phyloP scores from a whole-genome alignment of 2,113 vertebrate genomes.

The Riparia riparia region DNA sequence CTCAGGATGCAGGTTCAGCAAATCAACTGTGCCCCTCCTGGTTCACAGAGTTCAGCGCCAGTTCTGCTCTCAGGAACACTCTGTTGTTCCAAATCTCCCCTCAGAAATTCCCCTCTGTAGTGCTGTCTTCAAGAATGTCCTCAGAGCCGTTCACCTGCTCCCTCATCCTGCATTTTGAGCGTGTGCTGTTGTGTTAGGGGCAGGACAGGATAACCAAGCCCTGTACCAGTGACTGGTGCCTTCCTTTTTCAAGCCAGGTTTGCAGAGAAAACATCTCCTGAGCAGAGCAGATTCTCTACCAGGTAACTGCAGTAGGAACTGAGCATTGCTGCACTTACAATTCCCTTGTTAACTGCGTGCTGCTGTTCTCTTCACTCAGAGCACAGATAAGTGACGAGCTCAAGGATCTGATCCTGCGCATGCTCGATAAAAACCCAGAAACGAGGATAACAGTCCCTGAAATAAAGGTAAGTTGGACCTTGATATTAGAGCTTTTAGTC shows the following conservation, averaged over 20 bases:
- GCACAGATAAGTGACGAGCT: constrained; percentile 84
- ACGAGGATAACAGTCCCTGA: constrained; percentile 90
- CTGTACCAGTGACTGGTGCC: neutral
- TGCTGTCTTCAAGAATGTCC: neutral
- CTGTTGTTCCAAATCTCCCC: neutral
- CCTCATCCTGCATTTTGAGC: neutral
- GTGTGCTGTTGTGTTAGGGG: neutral
- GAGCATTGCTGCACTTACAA: neutral
- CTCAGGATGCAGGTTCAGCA: neutral
- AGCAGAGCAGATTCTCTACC: neutral
- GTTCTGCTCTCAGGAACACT: neutral
- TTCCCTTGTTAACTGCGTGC: neutral
- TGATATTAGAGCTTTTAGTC: neutral
- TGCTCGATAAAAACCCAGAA: constrained; percentile 96
- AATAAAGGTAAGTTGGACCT: constrained; percentile 85
- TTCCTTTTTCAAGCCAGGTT: neutral
- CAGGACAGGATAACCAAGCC: neutral
- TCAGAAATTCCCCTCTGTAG: neutral
- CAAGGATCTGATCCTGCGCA: constrained; percentile 86
- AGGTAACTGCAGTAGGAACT: neutral
- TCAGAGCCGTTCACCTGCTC: neutral
- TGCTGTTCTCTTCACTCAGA: constrained; percentile 69
- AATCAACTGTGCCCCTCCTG: neutral
- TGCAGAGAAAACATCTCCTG: neutral
- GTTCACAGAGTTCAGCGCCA: neutral